Percentiles rank a stretch among this genome's conserved stretches.
Conservation (phyloP, 1,140 invertebrate species). For the Penaeus chinensis region DNA sequence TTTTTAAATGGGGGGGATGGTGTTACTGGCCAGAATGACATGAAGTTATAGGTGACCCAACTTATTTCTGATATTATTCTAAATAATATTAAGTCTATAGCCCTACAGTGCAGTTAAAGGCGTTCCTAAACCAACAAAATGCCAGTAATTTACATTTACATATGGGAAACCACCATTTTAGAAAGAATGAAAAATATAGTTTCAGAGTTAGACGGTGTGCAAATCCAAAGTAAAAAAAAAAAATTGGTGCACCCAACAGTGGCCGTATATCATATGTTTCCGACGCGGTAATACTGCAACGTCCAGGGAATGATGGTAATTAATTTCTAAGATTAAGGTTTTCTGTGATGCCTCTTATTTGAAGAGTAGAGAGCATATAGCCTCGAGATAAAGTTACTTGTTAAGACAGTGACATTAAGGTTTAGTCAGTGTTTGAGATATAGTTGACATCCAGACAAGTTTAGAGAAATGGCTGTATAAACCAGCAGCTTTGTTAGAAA, state of each 20-base stretch:
- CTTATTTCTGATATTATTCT: too few species aligned
- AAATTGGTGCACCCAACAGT: constrained; percentile 15
- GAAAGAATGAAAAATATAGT: constrained; percentile 20
- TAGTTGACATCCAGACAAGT: not conserved
- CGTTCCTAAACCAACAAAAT: constrained; percentile 45
- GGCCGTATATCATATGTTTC: constrained; percentile 21
- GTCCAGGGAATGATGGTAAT: constrained; percentile 61
- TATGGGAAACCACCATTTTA: constrained; percentile 14
- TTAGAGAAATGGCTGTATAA: too few species aligned
- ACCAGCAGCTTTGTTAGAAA: too few species aligned
- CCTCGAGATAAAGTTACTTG: constrained; percentile 51
- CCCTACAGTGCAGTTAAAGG: constrained; percentile 55
- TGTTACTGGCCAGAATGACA: too few species aligned
- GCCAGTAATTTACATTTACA: constrained; percentile 20
- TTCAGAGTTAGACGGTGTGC: constrained; percentile 28
- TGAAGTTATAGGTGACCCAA: too few species aligned
- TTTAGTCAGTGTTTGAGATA: constrained; percentile 41
- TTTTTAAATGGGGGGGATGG: too few species aligned
- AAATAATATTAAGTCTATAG: constrained; percentile 19
- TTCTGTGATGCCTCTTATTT: constrained; percentile 59
- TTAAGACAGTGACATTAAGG: constrained; percentile 45
- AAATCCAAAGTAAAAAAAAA: constrained; percentile 16
- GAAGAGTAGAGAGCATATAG: constrained; percentile 45
- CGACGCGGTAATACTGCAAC: constrained; percentile 55
- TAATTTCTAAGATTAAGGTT: constrained; percentile 60